Evolutionary conservation across 2,888 invertebrate species (phyloP), one percentile per base, ranked within the genome.

Genomic region (Amblyjoppa proteus): DNA sequence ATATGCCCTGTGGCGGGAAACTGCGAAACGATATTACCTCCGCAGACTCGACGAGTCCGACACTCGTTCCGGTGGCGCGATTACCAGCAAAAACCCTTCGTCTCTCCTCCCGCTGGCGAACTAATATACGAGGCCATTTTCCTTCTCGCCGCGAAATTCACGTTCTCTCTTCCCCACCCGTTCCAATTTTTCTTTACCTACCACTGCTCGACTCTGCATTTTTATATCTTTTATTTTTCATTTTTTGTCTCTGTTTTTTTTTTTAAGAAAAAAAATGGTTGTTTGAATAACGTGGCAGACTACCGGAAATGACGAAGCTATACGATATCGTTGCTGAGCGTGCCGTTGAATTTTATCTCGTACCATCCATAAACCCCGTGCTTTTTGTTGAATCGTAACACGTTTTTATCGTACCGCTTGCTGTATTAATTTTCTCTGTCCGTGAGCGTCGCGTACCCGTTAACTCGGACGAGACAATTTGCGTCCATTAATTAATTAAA

Each of bases 51-150:
- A 53, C 68, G 68, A 79, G 78, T 58, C 41, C 20, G 9, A 51
- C 66, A 45, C 34, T 28, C 74, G 71, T 83, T 78, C 28, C 68
- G 58, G 61, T 68, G 68, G 31, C 66, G 13, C 31, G 31, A 66
- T 34, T 64, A 49, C 20, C 38, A 66, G 49, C 31, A 53, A 20
- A 66, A 41, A 41, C 69, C 74, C 74, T 79, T 69, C 78, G 28
- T 83, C 73, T 64, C 69, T 78, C 68, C 69, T 28, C 28, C 49
- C 41, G 53, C 53, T 53, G 68, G 28, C 38, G 73, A 83, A 74
- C 83, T 83, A 83, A 83, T 83, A 79, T 83, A 83, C 83, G 83
- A 83, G 73, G 69, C 83, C 78, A 83, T 83, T 83, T 83, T 74
- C 83, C 61, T 68, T 34, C 61, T 31, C 77, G 73, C 83, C 77